Base-by-base conservation (phyloP, 1,140 invertebrate genomes). In the Chironomus striatipennis region DNA sequence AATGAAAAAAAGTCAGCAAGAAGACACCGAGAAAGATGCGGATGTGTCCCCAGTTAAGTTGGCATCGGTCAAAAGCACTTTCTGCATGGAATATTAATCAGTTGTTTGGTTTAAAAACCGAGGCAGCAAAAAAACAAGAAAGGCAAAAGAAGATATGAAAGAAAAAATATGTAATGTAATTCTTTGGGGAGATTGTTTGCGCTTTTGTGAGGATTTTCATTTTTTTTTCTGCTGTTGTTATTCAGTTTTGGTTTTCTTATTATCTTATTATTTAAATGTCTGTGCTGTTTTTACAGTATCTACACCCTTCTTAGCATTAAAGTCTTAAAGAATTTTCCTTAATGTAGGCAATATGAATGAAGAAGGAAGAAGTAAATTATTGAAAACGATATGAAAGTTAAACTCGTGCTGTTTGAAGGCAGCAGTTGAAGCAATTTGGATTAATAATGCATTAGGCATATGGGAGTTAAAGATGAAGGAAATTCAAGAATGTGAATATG, bases 221-320 rank as follows among this genome's bases (percentile, higher is more conserved):
- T n/a, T 47, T 7, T 8, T 47, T 15, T 47, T 57, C 4, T 12
- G 12, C 15, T 57, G 47, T 57, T 57, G n/a, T 57, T 57, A 47
- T 47, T 47, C 43, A 47, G n/a, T n/a, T n/a, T 57, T 57, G 12
- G 47, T 57, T 57, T 57, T 57, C 47, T n/a, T 57, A 57, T 57
- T 57, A 57, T n/a, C 47, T n/a, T 57, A n/a, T 57, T 57, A 34
- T 34, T 34, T 34, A 34, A 34, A 34, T 34, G 24, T 57, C 47
- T 57, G 12, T 57, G 47, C 47, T 57, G 12, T n/a, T 15, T 57
- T 57, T 57, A 34, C 5, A 34, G 12, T n/a, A 5, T 57, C 15
- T 57, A 34, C 5, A 34, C 24, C 24, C 24, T 34, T 34, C 24
- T 34, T 34, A 34, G 24, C 24, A 34, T 34, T 34, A 34, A 34